Base-by-base conservation (phyloP, 2,797 vertebrate genomes). In the Hydrocynus forskahlii region DNA sequence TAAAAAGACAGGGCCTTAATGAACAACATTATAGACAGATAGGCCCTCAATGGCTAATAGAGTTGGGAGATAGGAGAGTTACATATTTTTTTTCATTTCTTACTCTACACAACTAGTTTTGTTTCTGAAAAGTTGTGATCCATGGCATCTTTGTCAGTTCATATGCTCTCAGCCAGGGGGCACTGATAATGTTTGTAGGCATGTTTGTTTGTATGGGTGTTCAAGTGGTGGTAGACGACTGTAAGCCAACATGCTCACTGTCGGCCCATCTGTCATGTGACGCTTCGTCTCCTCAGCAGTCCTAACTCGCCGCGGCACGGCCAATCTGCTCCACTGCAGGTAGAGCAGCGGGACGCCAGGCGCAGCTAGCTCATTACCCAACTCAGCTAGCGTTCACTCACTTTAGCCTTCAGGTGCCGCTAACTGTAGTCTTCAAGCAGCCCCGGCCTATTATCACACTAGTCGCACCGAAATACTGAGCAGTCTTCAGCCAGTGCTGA, bases 311-410 rank as follows among this genome's bases (percentile, higher is more conserved):
- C 87, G 90, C 87, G 84, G 92, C 89, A 75, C 84, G 91, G 91
- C 92, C 94, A 94, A 94, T 94, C 93, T 94, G 94, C 93, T 93
- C 91, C 92, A 84, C 92, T 90, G 87, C 93, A 93, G 93, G 93
- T 91, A 92, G 86, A 87, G 79, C 88, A 69, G 90, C 87, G 88
- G 89, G 91, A 87, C 88, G 88, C 86, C 77, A 80, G 21, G 79
- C 81, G 62, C 81, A 75, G 66, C 79, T 45, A 86, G 76, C 83
- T 88, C 78, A 79, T 79, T 90, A 84, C 76, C 68, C 29, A 84
- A 75, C 78, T 81, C 71, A 81, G 80, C 86, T 82, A 85, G 81
- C 64, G 62, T 59, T 77, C 21, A 70, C 76, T 79, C 76, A 35
- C 70, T 83, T 83, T 78, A 71, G 81, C 76, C 54, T 82, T 74